Evolutionary conservation across 2,888 invertebrate genomes (phyloP).

Genomic region (Drosophila kanekoi): DNA sequence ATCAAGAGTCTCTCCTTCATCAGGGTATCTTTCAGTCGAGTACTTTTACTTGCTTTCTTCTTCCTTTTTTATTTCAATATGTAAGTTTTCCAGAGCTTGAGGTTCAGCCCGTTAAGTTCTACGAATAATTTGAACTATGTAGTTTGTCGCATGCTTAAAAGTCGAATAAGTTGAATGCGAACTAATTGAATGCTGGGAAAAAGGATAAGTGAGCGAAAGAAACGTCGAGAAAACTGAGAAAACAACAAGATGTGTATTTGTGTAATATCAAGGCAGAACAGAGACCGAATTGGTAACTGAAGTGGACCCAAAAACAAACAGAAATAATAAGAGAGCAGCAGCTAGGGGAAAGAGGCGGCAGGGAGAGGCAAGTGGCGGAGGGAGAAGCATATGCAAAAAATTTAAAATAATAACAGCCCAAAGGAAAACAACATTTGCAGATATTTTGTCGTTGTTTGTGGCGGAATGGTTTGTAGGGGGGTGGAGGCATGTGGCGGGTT

Average conservation of each 20-base stretch:
- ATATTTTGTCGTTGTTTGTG: constrained; percentile 57
- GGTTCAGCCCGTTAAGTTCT: too few species aligned
- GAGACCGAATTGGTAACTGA: constrained; percentile 13
- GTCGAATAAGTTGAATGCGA: too few species aligned
- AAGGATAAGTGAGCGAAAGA: too few species aligned
- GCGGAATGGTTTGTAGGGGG: constrained; percentile 10
- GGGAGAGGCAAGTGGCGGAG: too few species aligned
- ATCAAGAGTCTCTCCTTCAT: too few species aligned
- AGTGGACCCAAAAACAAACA: constrained; percentile 36
- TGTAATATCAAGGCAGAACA: constrained; percentile 14
- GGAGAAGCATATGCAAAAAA: constrained; percentile 61
- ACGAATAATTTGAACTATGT: too few species aligned
- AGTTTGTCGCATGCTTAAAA: too few species aligned
- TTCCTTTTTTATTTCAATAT: too few species aligned
- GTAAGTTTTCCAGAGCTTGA: too few species aligned
- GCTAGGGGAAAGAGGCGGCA: neutral
- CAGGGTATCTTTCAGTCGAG: too few species aligned
- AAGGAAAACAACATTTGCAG: constrained; percentile 82
- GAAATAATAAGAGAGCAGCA: constrained; percentile 26
- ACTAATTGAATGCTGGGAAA: too few species aligned
- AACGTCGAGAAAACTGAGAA: constrained; percentile 6
- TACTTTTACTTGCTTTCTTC: too few species aligned
- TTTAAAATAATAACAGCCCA: constrained; percentile 80
- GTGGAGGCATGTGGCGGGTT: constrained; percentile 12
- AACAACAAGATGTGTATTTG: constrained; percentile 8